Conservation (phyloP, 2,888 invertebrate genomes). For the Scaptodrosophila latifasciaeformis region DNA sequence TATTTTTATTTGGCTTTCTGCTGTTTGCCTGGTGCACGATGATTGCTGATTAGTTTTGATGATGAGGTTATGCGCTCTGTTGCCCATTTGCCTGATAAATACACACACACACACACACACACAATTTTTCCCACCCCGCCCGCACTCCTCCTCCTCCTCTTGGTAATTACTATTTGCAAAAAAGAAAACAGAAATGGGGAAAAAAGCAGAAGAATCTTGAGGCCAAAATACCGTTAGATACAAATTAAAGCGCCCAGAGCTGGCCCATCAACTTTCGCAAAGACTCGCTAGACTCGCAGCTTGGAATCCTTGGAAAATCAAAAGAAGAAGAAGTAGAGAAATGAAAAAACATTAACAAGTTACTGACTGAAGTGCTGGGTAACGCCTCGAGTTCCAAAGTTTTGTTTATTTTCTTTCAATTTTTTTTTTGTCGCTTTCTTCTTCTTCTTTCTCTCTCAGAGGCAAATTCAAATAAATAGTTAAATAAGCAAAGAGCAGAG, state of each 20-base stretch:
- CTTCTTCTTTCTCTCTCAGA: too few relatives aligned
- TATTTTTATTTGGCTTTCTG: background rate
- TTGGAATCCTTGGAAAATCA: conserved; percentile 1
- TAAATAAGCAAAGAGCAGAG: conserved; percentile 37
- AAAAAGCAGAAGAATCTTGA: conserved; percentile 29
- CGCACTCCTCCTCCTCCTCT: background rate
- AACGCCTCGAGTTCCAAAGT: too few relatives aligned
- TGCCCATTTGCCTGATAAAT: background rate
- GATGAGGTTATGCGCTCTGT: conserved; percentile 37
- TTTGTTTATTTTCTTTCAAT: background rate
- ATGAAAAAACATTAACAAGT: background rate
- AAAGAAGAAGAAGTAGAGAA: background rate
- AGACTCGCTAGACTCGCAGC: background rate
- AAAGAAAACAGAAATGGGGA: background rate
- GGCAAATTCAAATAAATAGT: conserved; percentile 42
- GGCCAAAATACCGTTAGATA: conserved; percentile 24
- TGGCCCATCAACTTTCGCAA: background rate
- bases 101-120: too few relatives aligned
- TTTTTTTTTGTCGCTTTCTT: too few relatives aligned
- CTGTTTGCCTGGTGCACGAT: conserved; percentile 11
- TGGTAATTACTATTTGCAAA: conserved; percentile 46
- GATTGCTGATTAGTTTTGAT: conserved; percentile 61
- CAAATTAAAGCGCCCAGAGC: conserved; percentile 33
- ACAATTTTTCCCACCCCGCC: background rate
- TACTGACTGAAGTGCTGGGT: background rate